Percentiles rank a stretch among this genome's conserved stretches.
These are phyloP conservation scores for Hecatera dysodea DNA, from an alignment of 2,888 invertebrate species.

Conservation along the genomic window DNA sequence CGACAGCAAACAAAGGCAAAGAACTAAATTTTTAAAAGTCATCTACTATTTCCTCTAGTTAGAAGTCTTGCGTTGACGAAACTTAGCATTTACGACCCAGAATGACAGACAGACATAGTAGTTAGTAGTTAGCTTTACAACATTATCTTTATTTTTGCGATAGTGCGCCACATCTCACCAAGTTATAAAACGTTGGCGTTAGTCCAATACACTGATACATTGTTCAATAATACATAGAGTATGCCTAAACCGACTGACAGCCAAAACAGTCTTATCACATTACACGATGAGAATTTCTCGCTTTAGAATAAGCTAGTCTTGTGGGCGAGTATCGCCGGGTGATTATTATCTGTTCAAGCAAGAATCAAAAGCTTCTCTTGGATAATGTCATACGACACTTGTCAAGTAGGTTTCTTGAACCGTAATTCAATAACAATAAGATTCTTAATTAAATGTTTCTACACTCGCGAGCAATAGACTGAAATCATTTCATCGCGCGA, in stretches of 20 bases:
- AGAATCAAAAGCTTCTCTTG: background rate
- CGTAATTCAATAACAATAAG: background rate
- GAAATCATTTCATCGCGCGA: too few relatives aligned
- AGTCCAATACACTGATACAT: conserved; percentile 72
- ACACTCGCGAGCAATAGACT: too few relatives aligned
- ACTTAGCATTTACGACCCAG: background rate
- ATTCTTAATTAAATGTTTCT: background rate
- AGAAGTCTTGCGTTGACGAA: background rate
- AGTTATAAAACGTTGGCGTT: conserved; percentile 71
- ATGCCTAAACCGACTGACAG: conserved; percentile 66
- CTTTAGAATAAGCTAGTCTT: background rate
- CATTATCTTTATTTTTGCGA: conserved; percentile 43
- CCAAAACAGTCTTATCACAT: conserved; percentile 54
- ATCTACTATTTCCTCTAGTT: conserved; percentile 2
- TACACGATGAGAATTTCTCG: conserved; percentile 16
- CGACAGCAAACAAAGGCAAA: background rate
- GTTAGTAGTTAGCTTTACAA: conserved; percentile 20
- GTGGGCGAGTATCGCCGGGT: background rate
- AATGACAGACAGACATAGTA: conserved; percentile 22
- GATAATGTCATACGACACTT: background rate
- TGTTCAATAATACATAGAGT: conserved; percentile 68
- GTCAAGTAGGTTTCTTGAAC: background rate
- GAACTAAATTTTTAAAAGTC: conserved; percentile 4
- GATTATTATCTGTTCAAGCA: background rate
- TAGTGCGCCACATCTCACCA: conserved; percentile 33